Evolutionary conservation across 2,113 vertebrate genomes (phyloP).

Genomic region (Melanocharis versteri): DNA sequence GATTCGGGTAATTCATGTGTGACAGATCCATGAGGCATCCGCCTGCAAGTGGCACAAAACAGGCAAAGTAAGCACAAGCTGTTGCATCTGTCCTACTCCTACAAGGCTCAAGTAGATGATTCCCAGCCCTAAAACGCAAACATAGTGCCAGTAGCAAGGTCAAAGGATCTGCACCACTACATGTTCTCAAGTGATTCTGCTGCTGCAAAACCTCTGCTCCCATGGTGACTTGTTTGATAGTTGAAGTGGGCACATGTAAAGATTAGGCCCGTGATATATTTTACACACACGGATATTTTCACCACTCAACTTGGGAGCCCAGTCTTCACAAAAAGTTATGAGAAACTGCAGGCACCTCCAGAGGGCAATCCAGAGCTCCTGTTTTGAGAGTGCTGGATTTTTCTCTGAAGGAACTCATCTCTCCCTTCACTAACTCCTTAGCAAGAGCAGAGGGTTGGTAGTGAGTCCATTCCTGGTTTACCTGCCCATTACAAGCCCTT

Average conservation of each 20-base stretch:
- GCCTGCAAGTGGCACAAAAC: not conserved
- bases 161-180: not conserved
- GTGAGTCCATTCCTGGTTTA: not conserved
- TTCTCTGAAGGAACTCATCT: not conserved
- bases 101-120: fast-evolving
- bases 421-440: not conserved
- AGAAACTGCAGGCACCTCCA: not conserved
- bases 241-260: not conserved
- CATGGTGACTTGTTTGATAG: not conserved
- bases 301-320: not conserved
- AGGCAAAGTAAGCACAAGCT: not conserved
- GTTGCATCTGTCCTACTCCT: not conserved
- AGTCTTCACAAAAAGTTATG: not conserved
- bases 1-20: fast-evolving
- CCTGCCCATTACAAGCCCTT: not conserved
- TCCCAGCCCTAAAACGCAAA: not conserved
- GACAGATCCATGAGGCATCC: not conserved
- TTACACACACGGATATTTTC: not conserved
- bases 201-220: not conserved
- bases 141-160: fast-evolving
- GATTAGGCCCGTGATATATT: not conserved
- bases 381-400: not conserved
- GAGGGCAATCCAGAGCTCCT: conserved; percentile 5
- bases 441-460: not conserved
- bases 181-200: not conserved